phyloP scores from a whole-genome alignment of 2,113 vertebrate genomes.

The Caracal caracal region DNA sequence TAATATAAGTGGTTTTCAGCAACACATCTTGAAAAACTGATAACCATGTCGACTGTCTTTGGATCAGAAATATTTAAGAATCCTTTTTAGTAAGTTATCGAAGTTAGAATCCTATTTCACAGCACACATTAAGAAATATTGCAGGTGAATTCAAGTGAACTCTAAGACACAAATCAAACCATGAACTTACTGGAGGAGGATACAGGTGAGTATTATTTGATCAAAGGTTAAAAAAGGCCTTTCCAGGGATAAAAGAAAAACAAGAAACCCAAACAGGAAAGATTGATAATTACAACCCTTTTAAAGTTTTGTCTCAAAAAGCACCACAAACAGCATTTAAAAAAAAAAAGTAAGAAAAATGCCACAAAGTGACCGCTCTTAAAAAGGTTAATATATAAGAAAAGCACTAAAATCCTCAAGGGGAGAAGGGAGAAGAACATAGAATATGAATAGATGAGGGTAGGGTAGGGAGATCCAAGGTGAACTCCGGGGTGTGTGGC shows the following conservation, averaged over 20 bases:
- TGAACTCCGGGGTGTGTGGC: fast-evolving
- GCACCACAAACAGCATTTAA: background rate
- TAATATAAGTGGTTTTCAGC: conserved; percentile 1
- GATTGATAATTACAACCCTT: background rate
- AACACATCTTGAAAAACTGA: background rate
- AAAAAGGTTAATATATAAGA: background rate
- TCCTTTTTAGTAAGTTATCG: background rate
- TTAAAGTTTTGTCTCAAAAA: conserved; percentile 22
- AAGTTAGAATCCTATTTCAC: background rate
- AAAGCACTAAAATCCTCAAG: background rate
- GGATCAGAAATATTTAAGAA: conserved; percentile 6
- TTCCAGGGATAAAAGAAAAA: background rate
- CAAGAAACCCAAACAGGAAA: conserved; percentile 27
- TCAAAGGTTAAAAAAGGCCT: background rate
- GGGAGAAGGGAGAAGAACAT: background rate
- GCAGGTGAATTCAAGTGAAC: background rate
- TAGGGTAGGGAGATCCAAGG: background rate
- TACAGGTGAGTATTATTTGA: background rate
- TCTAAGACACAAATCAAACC: background rate
- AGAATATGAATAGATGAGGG: background rate
- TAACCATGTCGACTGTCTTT: background rate
- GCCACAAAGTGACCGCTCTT: background rate
- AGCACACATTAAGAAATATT: background rate
- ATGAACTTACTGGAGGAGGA: background rate
- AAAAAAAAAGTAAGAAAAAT: background rate